Evolutionary conservation across 2,113 vertebrate species (phyloP).

Genomic region (Ochotona princeps): DNA sequence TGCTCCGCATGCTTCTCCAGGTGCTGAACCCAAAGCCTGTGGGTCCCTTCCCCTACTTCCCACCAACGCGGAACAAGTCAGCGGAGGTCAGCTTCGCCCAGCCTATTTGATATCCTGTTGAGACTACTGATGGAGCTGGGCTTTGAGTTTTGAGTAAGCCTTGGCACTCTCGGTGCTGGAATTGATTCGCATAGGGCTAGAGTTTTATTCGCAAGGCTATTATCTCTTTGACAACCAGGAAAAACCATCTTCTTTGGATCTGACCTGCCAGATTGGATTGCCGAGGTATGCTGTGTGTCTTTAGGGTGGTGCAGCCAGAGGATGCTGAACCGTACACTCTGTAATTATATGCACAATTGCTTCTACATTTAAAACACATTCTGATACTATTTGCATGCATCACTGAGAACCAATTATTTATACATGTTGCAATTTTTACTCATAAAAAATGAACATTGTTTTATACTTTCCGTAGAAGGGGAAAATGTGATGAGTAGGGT

Average conservation of each 20-base stretch:
- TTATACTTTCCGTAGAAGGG: slow-evolving; percentile 67
- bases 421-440: slow-evolving; percentile 78
- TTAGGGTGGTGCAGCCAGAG: slow-evolving; percentile 69
- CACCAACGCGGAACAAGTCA: not conserved
- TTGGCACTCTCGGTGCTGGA: slow-evolving; percentile 6
- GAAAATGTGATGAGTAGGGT: slow-evolving; percentile 71
- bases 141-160: slow-evolving; percentile 21
- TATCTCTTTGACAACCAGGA: slow-evolving; percentile 56
- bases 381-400: slow-evolving; percentile 74
- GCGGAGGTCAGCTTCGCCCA: not conserved
- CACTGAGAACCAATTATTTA: slow-evolving; percentile 81
- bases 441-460: slow-evolving; percentile 76
- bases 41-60: not conserved
- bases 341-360: slow-evolving; percentile 79
- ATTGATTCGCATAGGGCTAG: slow-evolving; percentile 41
- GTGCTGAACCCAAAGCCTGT: not conserved
- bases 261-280: slow-evolving; percentile 72
- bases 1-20: not conserved
- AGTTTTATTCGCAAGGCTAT: slow-evolving; percentile 60
- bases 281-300: slow-evolving; percentile 59
- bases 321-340: slow-evolving; percentile 55
- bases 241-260: slow-evolving; percentile 57
- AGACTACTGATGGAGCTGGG: slow-evolving; percentile 12
- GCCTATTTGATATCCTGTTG: not conserved
- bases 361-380: slow-evolving; percentile 76